phyloP scores from a whole-genome alignment of 2,113 vertebrate species.

The Pollimyrus isidori region DNA sequence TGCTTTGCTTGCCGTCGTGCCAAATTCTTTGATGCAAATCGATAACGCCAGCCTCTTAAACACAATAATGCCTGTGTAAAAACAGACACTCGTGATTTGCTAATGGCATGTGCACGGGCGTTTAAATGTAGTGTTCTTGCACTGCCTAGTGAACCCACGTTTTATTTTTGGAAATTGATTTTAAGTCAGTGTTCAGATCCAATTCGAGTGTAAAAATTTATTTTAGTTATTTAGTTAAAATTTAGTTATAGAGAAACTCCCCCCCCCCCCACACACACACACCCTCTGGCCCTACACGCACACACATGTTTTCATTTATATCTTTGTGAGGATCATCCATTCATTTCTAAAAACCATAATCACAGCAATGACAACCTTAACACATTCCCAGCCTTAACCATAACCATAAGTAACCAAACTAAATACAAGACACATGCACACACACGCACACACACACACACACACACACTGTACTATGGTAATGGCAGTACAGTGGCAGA shows the following conservation, averaged over 20 bases:
- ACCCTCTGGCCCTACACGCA: not conserved
- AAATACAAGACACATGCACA: not conserved
- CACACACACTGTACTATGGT: not conserved
- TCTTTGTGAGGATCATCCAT: not conserved
- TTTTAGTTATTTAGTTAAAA: too few relatives aligned
- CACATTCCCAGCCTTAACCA: not conserved
- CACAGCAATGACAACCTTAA: not conserved
- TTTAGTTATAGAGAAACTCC: not conserved
- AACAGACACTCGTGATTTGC: not conserved
- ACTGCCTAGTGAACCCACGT: not conserved
- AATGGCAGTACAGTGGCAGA: not conserved
- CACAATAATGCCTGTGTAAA: not conserved
- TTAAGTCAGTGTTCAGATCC: not conserved
- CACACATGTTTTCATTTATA: not conserved
- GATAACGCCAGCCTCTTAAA: not conserved
- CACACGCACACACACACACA: not conserved
- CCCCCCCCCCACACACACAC: too few relatives aligned
- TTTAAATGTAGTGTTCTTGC: not conserved
- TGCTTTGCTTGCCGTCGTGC: not conserved
- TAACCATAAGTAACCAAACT: not conserved
- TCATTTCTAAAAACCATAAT: not conserved
- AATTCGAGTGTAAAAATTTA: not conserved
- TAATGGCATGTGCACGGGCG: not conserved
- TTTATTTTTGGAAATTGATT: not conserved
- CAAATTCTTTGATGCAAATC: not conserved